Conservation (phyloP, 2,113 vertebrate species). For the Trogon melanurus region DNA sequence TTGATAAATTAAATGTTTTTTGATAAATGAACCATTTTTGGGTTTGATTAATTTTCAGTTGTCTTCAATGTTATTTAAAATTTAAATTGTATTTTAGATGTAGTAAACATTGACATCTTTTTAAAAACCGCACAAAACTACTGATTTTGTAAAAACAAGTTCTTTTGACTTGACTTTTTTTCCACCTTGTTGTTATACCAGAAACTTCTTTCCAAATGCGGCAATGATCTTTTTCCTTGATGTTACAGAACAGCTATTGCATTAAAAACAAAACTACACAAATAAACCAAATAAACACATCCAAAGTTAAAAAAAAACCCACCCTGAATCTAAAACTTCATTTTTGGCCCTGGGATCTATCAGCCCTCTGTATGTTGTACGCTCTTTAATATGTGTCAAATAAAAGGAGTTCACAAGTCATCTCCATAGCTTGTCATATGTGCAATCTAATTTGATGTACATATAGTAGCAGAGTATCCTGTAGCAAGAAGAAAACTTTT, state of each 20-base stretch:
- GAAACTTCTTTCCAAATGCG: not conserved
- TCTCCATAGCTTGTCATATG: not conserved
- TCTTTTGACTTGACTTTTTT: not conserved
- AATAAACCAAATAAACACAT: not conserved
- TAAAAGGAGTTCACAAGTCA: conserved; percentile 5
- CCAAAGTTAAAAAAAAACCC: not conserved
- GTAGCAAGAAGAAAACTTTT: conserved; percentile 65
- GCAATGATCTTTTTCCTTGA: not conserved
- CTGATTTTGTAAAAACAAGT: not conserved
- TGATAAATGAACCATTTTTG: not conserved
- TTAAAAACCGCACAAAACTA: not conserved
- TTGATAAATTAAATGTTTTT: not conserved
- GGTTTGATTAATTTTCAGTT: not conserved
- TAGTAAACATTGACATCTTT: not conserved
- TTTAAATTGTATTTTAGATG: not conserved
- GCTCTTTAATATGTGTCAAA: conserved; percentile 11
- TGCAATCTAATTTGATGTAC: conserved; percentile 31
- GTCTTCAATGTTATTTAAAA: not conserved
- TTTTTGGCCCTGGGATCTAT: conserved; percentile 23
- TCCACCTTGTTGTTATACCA: not conserved
- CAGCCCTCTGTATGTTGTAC: not conserved
- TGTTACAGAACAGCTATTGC: not conserved
- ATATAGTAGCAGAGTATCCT: conserved; percentile 31
- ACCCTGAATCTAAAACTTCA: not conserved
- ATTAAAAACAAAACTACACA: not conserved